Percentiles rank a stretch among this genome's conserved stretches.
Evolutionary conservation across 2,888 invertebrate genomes (phyloP).

Genomic region (Cryptus viduatorius): DNA sequence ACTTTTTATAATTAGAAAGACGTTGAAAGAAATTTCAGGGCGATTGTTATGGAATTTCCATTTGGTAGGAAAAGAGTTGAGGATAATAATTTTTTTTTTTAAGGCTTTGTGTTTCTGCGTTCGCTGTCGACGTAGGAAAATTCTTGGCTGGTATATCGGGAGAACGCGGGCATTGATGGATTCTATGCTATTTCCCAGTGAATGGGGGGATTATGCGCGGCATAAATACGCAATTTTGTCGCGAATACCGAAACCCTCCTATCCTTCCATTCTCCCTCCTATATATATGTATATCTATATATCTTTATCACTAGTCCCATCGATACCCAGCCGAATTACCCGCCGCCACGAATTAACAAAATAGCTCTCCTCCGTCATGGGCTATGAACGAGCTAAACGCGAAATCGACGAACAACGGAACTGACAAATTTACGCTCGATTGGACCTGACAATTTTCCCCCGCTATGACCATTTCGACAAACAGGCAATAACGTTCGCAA

Average conservation of each 20-base stretch:
- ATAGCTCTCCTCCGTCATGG: slow-evolving; percentile 29
- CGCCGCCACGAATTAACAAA: slow-evolving; percentile 61
- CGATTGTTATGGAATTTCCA: too few species aligned
- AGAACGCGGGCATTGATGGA: slow-evolving; percentile 81
- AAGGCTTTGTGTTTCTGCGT: slow-evolving; percentile 78
- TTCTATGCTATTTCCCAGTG: slow-evolving; percentile 79
- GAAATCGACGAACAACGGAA: slow-evolving; percentile 18
- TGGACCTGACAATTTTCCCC: slow-evolving; percentile 29
- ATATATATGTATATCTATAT: not conserved
- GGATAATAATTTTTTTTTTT: slow-evolving; percentile 72
- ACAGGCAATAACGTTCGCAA: slow-evolving; percentile 39
- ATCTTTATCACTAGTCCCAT: slow-evolving; percentile 5
- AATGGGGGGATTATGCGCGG: slow-evolving; percentile 84
- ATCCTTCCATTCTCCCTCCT: slow-evolving; percentile 54
- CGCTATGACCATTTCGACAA: slow-evolving; percentile 15
- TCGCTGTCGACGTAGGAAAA: slow-evolving; percentile 79
- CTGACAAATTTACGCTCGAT: slow-evolving; percentile 48
- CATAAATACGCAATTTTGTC: slow-evolving; percentile 84
- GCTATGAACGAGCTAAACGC: slow-evolving; percentile 47
- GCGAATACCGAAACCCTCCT: slow-evolving; percentile 70
- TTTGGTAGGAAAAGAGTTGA: too few species aligned
- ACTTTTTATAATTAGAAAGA: too few species aligned
- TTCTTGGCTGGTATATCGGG: slow-evolving; percentile 72
- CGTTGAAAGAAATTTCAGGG: too few species aligned
- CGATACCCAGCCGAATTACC: slow-evolving; percentile 54